Conservation (phyloP, 2,797 vertebrate species). For the Helarctos malayanus region DNA sequence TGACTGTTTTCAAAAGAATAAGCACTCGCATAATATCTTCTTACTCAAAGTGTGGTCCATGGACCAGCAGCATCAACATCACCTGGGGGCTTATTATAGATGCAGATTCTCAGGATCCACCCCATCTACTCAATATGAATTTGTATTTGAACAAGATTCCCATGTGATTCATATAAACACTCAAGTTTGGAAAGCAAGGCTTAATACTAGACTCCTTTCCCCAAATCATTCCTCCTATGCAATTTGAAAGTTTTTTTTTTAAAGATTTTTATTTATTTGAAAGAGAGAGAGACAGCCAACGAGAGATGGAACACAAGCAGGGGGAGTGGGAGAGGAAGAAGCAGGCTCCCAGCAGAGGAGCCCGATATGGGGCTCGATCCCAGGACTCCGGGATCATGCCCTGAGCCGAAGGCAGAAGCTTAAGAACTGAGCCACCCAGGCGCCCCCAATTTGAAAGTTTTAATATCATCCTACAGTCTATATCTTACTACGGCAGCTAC, state of each 20-base stretch:
- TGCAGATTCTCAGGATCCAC: neutral
- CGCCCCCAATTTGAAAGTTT: neutral
- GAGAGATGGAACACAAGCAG: too few species aligned
- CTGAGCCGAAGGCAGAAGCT: too few species aligned
- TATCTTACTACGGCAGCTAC: neutral
- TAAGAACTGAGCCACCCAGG: too few species aligned
- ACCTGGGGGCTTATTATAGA: constrained; percentile 7
- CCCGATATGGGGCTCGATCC: too few species aligned
- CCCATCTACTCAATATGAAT: neutral
- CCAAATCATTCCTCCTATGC: neutral
- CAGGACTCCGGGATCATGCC: too few species aligned
- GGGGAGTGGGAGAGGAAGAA: too few species aligned
- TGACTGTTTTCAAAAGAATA: constrained; percentile 43
- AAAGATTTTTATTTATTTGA: too few species aligned
- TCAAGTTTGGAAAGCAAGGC: neutral
- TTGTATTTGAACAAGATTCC: constrained; percentile 26
- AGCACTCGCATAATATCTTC: neutral
- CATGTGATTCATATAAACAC: neutral
- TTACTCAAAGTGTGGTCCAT: neutral
- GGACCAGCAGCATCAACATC: neutral
- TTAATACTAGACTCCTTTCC: neutral
- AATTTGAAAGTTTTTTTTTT: neutral
- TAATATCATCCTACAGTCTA: neutral
- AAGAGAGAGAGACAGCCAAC: too few species aligned
- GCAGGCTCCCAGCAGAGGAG: too few species aligned